A percentile compares a stretch with the other conserved stretches of the same genome.
These are phyloP conservation scores for Campopleginae sp. DNA, from an alignment of 2,888 invertebrate species.

Conservation along the genomic window DNA sequence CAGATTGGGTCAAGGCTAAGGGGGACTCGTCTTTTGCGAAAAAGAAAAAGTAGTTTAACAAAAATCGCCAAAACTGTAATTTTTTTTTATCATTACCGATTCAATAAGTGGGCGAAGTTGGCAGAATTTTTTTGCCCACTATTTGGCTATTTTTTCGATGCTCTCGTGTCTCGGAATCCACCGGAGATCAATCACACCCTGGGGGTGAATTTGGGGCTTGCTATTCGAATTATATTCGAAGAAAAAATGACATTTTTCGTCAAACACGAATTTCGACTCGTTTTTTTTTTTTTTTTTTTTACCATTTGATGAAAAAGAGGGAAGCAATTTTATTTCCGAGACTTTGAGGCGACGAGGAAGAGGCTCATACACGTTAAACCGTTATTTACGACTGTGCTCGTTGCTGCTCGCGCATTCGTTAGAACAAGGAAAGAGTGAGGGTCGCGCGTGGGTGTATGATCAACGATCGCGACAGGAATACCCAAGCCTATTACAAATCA, in stretches of 20 bases:
- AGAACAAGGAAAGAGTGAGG: slow-evolving; percentile 13
- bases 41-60: slow-evolving; percentile 44
- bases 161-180: background rate
- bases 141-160: background rate
- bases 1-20: slow-evolving; percentile 65
- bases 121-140: background rate
- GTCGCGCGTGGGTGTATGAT: background rate
- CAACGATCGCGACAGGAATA: background rate
- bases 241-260: background rate
- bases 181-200: background rate
- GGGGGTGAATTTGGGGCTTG: background rate
- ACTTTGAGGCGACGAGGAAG: background rate
- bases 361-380: background rate
- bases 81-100: slow-evolving; percentile 8
- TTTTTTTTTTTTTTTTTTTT: too few relatives aligned
- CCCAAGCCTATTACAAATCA: background rate
- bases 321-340: background rate
- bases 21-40: slow-evolving; percentile 16
- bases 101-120: slow-evolving; percentile 7
- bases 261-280: background rate
- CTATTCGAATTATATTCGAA: background rate
- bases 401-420: background rate
- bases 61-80: slow-evolving; percentile 23
- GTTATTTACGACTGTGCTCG: slow-evolving; percentile 21
- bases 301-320: background rate